Conservation (phyloP, 2,888 invertebrate genomes). For the Phalera bucephala region DNA sequence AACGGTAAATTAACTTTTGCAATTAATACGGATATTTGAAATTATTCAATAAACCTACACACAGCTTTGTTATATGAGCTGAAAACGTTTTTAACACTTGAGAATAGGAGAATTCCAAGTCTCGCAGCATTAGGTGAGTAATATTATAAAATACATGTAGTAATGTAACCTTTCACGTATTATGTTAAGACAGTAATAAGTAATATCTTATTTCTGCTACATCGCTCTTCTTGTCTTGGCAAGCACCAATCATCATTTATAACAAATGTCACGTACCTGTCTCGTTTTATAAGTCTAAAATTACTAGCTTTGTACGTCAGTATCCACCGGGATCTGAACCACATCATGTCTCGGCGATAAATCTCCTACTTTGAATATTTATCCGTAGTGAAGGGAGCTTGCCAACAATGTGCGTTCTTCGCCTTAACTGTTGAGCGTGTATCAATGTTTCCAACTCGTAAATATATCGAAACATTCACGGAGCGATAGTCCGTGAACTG, state of each 20-base stretch:
- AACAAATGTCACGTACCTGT: constrained; percentile 17
- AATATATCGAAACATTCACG: constrained; percentile 48
- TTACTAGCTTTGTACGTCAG: constrained; percentile 22
- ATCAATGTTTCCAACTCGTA: constrained; percentile 47
- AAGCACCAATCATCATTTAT: constrained; percentile 33
- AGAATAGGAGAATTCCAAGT: too few relatives aligned
- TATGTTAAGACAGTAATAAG: too few relatives aligned
- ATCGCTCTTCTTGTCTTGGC: constrained; percentile 14
- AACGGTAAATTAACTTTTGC: constrained; percentile 41
- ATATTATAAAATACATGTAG: too few relatives aligned
- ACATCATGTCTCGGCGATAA: constrained; percentile 41
- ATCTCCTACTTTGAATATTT: constrained; percentile 44
- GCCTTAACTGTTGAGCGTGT: constrained; percentile 37
- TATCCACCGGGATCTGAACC: constrained; percentile 31
- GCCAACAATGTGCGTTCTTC: constrained; percentile 44
- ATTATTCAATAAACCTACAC: constrained; percentile 19
- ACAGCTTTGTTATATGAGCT: too few relatives aligned
- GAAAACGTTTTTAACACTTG: too few relatives aligned
- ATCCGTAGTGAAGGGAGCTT: constrained; percentile 33
- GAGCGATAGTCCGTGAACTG: constrained; percentile 46
- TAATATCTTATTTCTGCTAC: constrained; percentile 20
- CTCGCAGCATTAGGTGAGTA: too few relatives aligned
- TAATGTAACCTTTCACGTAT: constrained; percentile 21
- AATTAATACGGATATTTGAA: constrained; percentile 37
- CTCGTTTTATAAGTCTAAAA: constrained; percentile 26